Evolutionary conservation across 2,797 vertebrate genomes (phyloP), one percentile per base, ranked within the genome.

Genomic region (Phataginus tricuspis): DNA sequence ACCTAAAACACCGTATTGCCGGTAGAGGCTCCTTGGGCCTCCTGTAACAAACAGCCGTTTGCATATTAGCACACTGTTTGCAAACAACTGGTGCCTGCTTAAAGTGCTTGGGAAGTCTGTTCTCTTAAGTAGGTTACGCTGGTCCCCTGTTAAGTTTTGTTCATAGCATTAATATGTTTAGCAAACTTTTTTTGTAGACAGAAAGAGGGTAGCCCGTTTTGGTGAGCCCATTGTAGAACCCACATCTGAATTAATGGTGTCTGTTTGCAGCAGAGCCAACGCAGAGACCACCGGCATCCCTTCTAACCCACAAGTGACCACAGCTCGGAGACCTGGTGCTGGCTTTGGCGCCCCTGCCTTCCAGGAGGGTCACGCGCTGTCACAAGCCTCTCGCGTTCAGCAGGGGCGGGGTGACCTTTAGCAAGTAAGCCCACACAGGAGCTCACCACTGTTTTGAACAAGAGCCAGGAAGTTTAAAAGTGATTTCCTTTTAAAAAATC

Each of bases 401-500:
- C 34, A 1, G 0, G 72, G 64, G 0, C 0, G 42, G 31, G 66
- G 31, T 63, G 96, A 82, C 94, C 93, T 95, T 94, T 42, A 61
- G 80, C 61, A 29, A 94, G 59, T 51, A 69, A 12, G 85, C 93
- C 95, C 88, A 68, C 92, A 8, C 11, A 1, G 82, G 68, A 79
- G 87, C 61, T 86, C 88, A 91, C 90, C 82, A 14, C 82, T 37
- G 49, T 90, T 91, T 57, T 92, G 53, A 85, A 80, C 55, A 53
- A 79, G 83, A 91, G 74, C 82, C 95, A 92, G 94, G 72, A 96
- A 92, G 90, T 64, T 86, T 72, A 85, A 74, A 68, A 96, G 64
- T 72, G 90, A 93, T 93, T 96, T 98, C 93, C 96, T 97, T 96
- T 97, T 94, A 53, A 45, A 59, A 93, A 93, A 89, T 80, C 90